Evolutionary conservation across 2,113 vertebrate species (phyloP).

Genomic region (Archocentrus centrarchus): DNA sequence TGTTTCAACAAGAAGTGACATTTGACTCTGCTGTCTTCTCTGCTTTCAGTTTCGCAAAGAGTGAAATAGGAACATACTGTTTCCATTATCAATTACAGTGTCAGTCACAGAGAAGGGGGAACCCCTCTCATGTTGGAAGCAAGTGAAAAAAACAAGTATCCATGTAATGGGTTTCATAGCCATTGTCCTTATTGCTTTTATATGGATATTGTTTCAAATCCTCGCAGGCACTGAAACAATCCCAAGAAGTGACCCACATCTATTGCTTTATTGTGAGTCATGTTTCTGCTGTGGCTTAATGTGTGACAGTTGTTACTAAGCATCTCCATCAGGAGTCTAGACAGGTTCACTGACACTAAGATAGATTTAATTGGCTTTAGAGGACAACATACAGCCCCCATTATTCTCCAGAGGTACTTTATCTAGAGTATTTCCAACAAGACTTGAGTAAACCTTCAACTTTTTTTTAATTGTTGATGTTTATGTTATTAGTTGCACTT

Average conservation of each 20-base stretch:
- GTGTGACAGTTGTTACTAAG: conserved; percentile 45
- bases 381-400: conserved; percentile 36
- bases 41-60: neutral
- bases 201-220: conserved; percentile 56
- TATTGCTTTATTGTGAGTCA: conserved; percentile 65
- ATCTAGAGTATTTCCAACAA: conserved; percentile 1
- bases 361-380: conserved; percentile 40
- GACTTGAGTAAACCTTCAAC: neutral
- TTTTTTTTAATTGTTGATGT: neutral
- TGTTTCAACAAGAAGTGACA: conserved; percentile 6
- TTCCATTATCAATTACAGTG: conserved; percentile 33
- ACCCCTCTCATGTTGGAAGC: conserved; percentile 22
- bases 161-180: conserved; percentile 61
- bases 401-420: conserved; percentile 40
- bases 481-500: neutral
- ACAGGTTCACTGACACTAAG: conserved; percentile 31
- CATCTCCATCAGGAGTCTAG: conserved; percentile 37
- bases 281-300: conserved; percentile 52
- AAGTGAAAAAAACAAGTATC: conserved; percentile 41
- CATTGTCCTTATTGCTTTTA: conserved; percentile 52
- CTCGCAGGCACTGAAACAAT: conserved; percentile 68
- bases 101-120: conserved; percentile 16
- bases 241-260: conserved; percentile 49
- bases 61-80: conserved; percentile 14
- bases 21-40: neutral